phyloP scores from a whole-genome alignment of 2,797 vertebrate genomes.

The Gymnopithys bicolor region DNA sequence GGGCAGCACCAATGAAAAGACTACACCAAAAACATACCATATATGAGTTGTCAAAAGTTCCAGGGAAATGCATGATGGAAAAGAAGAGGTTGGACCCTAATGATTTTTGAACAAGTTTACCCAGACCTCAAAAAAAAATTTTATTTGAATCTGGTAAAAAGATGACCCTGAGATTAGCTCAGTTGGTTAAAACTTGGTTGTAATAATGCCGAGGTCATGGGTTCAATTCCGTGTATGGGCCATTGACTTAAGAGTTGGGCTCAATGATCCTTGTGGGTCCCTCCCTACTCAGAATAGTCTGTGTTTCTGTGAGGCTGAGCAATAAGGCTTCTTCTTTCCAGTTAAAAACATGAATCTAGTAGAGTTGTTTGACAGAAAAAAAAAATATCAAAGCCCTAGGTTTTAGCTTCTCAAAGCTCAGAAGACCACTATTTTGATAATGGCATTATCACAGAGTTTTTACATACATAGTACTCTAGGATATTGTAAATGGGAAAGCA shows the following conservation, averaged over 20 bases:
- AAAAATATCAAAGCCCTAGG: not conserved
- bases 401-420: not conserved
- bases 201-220: too few relatives aligned
- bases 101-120: not conserved
- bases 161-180: not conserved
- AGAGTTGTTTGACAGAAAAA: not conserved
- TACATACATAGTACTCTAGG: not conserved
- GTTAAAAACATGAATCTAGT: not conserved
- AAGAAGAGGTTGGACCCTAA: not conserved
- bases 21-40: not conserved
- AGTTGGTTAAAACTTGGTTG: too few relatives aligned
- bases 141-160: not conserved
- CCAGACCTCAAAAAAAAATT: not conserved
- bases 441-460: not conserved
- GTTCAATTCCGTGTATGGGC: too few relatives aligned
- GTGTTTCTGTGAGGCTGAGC: not conserved
- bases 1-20: not conserved
- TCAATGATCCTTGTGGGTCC: too few relatives aligned
- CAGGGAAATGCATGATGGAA: not conserved
- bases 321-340: accelerated
- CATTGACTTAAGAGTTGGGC: too few relatives aligned
- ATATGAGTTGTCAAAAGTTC: not conserved
- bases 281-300: too few relatives aligned
- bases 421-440: not conserved
- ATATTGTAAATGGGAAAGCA: not conserved